These are phyloP conservation scores for Athalia cordata DNA, from an alignment of 2,888 invertebrate species.

Conservation along the genomic window DNA sequence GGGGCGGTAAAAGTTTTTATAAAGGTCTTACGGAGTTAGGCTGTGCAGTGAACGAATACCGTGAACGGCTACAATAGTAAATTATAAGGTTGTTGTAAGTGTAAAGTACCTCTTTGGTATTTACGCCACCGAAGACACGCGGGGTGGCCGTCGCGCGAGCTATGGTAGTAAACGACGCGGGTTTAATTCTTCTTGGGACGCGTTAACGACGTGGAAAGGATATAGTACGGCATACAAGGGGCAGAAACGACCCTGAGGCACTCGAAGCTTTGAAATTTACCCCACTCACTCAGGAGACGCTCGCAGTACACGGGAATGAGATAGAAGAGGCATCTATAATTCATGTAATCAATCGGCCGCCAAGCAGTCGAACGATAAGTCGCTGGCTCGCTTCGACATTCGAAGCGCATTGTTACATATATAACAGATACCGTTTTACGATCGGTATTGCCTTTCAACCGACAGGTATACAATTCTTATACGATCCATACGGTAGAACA, in stretches of 20 bases:
- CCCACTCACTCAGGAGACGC: too few species aligned
- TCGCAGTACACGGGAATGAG: neutral
- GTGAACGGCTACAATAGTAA: neutral
- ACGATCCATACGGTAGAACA: too few species aligned
- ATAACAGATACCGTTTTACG: slow-evolving; percentile 57
- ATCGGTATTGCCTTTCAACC: slow-evolving; percentile 43
- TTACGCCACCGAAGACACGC: slow-evolving; percentile 42
- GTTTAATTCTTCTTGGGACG: slow-evolving; percentile 61
- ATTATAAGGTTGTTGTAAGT: neutral
- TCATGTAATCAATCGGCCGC: slow-evolving; percentile 65
- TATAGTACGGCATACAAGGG: slow-evolving; percentile 55
- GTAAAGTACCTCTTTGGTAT: slow-evolving; percentile 31
- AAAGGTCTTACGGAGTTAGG: too few species aligned
- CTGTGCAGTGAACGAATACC: too few species aligned
- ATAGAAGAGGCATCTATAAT: slow-evolving; percentile 59
- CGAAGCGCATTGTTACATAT: too few species aligned
- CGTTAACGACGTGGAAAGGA: slow-evolving; percentile 63
- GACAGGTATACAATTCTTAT: too few species aligned
- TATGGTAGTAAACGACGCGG: slow-evolving; percentile 53
- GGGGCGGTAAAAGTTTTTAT: too few species aligned
- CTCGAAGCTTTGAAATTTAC: slow-evolving; percentile 25
- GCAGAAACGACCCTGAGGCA: slow-evolving; percentile 38
- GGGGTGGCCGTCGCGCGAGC: slow-evolving; percentile 43
- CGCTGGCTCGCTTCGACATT: slow-evolving; percentile 15
- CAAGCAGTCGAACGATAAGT: slow-evolving; percentile 25